Evolutionary conservation across 2,888 invertebrate genomes (phyloP).

Genomic region (Cyclophora punctaria): DNA sequence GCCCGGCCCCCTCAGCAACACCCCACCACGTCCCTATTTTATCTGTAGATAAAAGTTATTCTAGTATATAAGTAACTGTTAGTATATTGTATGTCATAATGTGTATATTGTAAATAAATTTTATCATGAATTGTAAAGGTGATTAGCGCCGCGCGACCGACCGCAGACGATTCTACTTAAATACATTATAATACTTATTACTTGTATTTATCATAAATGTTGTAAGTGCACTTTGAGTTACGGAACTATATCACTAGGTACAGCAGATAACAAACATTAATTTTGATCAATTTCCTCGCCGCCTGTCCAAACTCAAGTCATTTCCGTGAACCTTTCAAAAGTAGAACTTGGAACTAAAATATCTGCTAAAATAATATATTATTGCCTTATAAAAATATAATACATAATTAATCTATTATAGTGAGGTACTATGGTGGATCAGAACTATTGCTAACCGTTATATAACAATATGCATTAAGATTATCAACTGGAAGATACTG

Average conservation of each 20-base stretch:
- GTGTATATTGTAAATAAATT: conserved; percentile 72
- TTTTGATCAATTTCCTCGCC: conserved; percentile 9
- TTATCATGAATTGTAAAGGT: conserved; percentile 61
- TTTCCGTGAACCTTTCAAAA: conserved; percentile 8
- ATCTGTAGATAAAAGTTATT: conserved; percentile 68
- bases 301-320: neutral
- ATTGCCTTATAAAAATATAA: conserved; percentile 27
- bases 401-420: conserved; percentile 52
- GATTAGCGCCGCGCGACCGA: conserved; percentile 60
- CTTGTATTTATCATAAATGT: conserved; percentile 50
- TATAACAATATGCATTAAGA: conserved; percentile 42
- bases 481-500: conserved; percentile 67
- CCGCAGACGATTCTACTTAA: conserved; percentile 44
- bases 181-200: conserved; percentile 54
- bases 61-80: conserved; percentile 64
- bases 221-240: conserved; percentile 73
- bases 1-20: conserved; percentile 29
- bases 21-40: conserved; percentile 41
- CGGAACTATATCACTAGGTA: conserved; percentile 62
- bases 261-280: conserved; percentile 32
- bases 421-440: conserved; percentile 69
- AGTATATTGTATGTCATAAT: conserved; percentile 64
- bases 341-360: neutral
- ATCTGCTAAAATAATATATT: conserved; percentile 27
- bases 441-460: conserved; percentile 61